Evolutionary conservation across 2,888 invertebrate genomes (phyloP).

Genomic region (Diadegma fenestrale): DNA sequence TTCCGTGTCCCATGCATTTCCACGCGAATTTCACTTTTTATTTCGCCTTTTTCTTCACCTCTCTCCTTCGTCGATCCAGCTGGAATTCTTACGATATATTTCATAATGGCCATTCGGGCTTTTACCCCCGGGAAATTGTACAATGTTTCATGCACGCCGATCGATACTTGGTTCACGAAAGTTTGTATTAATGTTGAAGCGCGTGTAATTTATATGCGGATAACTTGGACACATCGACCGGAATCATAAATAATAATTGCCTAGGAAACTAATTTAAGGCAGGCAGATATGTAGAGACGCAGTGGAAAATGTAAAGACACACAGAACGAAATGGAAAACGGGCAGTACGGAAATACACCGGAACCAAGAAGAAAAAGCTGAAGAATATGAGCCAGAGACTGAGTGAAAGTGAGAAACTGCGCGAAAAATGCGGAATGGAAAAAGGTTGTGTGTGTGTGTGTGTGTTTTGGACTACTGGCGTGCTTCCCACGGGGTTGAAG

Average conservation of each 20-base stretch:
- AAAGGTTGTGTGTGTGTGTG: constrained; percentile 11
- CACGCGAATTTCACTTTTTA: background rate
- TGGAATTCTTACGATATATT: constrained; percentile 18
- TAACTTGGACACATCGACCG: background rate
- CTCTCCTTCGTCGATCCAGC: background rate
- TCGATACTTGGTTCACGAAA: constrained; percentile 30
- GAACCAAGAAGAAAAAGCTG: background rate
- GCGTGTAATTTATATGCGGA: background rate
- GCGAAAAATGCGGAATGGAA: background rate
- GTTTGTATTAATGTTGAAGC: background rate
- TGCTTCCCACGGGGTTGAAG: constrained; percentile 59
- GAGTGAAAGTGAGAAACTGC: background rate
- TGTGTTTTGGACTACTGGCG: constrained; percentile 33
- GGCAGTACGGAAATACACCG: background rate
- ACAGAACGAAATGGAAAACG: background rate
- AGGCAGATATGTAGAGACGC: background rate
- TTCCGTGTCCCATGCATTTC: background rate
- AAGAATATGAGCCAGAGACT: background rate
- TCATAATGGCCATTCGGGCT: constrained; percentile 1
- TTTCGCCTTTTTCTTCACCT: background rate
- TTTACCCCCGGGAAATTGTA: background rate
- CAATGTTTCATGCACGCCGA: constrained; percentile 5
- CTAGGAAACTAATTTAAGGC: constrained; percentile 6
- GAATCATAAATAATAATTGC: constrained; percentile 27
- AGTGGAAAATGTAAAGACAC: background rate